phyloP scores from a whole-genome alignment of 2,797 vertebrate species.

The Peromyscus nudipes region DNA sequence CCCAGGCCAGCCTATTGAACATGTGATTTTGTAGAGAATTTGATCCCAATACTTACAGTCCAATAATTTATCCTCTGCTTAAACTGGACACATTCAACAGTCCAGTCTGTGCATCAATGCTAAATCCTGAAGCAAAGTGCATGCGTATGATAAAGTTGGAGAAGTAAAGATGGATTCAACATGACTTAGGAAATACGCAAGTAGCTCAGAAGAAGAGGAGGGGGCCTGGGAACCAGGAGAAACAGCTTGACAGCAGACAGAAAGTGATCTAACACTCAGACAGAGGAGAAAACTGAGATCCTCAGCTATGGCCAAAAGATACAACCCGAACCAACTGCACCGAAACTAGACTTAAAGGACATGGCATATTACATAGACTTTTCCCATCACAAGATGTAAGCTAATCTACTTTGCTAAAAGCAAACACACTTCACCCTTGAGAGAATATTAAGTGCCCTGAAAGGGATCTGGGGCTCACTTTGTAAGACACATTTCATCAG shows the following conservation, averaged over 20 bases:
- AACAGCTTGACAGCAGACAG: constrained; percentile 77
- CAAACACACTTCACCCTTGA: constrained; percentile 78
- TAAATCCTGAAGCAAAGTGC: background rate
- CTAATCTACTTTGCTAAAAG: constrained; percentile 81
- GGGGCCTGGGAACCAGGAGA: constrained; percentile 74
- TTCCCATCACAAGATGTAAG: constrained; percentile 82
- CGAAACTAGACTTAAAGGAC: constrained; percentile 65
- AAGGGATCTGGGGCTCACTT: constrained; percentile 75
- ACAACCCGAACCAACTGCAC: constrained; percentile 74
- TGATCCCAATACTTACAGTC: background rate
- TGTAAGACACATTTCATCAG: constrained; percentile 80
- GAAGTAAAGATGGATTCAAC: constrained; percentile 20
- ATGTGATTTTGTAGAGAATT: constrained; percentile 37
- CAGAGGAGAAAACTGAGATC: constrained; percentile 80
- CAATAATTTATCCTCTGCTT: constrained; percentile 52
- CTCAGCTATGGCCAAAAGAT: constrained; percentile 79
- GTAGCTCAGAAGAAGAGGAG: constrained; percentile 41
- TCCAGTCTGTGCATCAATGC: background rate
- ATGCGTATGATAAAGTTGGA: background rate
- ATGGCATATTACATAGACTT: constrained; percentile 71
- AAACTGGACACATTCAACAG: background rate
- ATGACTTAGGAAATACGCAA: constrained; percentile 58
- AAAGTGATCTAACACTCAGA: constrained; percentile 80
- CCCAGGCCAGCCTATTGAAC: background rate
- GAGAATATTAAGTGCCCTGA: constrained; percentile 75